phyloP scores from a whole-genome alignment of 2,797 vertebrate species.

The Falco biarmicus region DNA sequence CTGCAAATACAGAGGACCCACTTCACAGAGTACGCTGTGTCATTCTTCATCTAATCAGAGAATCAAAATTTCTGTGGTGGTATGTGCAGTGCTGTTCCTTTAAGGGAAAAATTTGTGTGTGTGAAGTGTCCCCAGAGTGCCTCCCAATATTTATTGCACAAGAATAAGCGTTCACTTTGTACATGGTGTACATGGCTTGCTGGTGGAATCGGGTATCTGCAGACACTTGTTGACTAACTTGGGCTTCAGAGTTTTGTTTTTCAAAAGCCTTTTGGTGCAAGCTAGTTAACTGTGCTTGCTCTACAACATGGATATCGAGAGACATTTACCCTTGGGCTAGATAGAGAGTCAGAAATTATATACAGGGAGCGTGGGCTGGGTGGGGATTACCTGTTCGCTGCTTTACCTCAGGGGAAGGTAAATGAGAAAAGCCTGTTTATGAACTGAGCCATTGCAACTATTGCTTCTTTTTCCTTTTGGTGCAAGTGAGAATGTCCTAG shows the following conservation, averaged over 20 bases:
- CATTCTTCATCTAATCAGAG: neutral
- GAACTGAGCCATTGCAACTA: accelerated
- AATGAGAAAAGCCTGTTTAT: neutral
- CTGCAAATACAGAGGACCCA: neutral
- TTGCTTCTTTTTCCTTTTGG: neutral
- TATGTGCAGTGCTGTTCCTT: neutral
- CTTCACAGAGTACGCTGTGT: neutral
- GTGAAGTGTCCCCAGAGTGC: neutral
- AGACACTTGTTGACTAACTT: neutral
- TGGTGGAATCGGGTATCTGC: neutral
- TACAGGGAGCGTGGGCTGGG: neutral
- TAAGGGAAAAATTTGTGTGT: neutral
- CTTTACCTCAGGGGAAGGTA: neutral
- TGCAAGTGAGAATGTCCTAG: neutral
- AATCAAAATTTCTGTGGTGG: neutral
- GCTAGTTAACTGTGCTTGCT: neutral
- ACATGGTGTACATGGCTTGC: no score
- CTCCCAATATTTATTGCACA: neutral
- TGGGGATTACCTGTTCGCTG: neutral
- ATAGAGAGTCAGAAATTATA: neutral
- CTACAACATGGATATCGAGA: neutral
- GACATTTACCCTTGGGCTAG: neutral
- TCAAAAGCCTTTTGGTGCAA: neutral
- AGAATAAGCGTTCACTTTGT: neutral
- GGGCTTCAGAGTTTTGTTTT: slow-evolving; percentile 13